These are phyloP conservation scores for Coregonus suidteri DNA, from an alignment of 2,797 vertebrate species.

Conservation along the genomic window DNA sequence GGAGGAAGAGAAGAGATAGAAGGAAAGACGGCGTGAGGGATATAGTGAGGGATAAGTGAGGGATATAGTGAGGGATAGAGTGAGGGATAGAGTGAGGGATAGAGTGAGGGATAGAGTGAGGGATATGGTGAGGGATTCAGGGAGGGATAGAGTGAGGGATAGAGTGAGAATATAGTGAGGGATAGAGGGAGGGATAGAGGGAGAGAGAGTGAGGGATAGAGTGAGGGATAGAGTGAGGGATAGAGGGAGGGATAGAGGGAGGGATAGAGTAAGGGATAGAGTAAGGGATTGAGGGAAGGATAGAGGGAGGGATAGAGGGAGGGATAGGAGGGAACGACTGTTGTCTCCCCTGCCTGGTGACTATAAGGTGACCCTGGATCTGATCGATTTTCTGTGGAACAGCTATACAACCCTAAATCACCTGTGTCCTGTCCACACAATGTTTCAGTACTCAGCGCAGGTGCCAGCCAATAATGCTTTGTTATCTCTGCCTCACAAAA, in stretches of 20 bases:
- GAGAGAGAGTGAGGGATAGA: too few species aligned
- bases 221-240: background rate
- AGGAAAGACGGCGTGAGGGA: too few species aligned
- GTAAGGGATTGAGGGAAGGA: background rate
- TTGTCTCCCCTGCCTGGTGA: slow-evolving; percentile 4
- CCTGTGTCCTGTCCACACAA: background rate
- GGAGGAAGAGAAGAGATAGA: too few species aligned
- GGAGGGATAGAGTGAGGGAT: slow-evolving; percentile 51
- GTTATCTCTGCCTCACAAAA: slow-evolving; percentile 29
- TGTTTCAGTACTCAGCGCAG: slow-evolving; percentile 8
- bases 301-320: background rate
- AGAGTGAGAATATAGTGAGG: background rate
- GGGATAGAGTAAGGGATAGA: background rate
- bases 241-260: too few species aligned
- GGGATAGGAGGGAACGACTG: background rate
- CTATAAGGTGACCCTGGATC: slow-evolving; percentile 57
- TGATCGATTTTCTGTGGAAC: slow-evolving; percentile 59
- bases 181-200: background rate
- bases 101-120: background rate
- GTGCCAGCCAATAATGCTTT: slow-evolving; percentile 34
- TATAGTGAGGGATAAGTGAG: too few species aligned
- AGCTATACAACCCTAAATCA: slow-evolving; percentile 58
- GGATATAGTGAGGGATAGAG: too few species aligned
- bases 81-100: background rate
- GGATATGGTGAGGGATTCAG: background rate